Conservation (phyloP, 2,888 invertebrate species). For the Rhamnusium bicolor region DNA sequence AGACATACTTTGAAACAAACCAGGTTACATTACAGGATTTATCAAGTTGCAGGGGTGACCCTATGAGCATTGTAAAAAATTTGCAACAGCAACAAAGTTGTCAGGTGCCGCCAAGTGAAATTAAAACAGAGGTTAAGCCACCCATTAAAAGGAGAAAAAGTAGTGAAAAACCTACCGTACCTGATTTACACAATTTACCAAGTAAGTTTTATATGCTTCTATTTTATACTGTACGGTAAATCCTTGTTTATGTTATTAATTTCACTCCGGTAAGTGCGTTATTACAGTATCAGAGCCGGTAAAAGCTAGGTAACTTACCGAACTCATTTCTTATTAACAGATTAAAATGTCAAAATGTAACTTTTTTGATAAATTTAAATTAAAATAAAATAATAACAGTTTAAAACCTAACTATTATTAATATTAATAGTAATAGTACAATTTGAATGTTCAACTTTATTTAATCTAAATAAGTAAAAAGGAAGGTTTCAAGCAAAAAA, state of each 20-base stretch:
- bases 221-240: not conserved
- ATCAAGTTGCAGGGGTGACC: constrained; percentile 82
- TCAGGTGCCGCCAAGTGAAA: constrained; percentile 63
- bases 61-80: constrained; percentile 85
- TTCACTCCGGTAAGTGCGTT: not conserved
- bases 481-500: too few relatives aligned
- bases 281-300: too few relatives aligned
- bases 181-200: constrained; percentile 51
- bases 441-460: too few relatives aligned
- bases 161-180: constrained; percentile 74
- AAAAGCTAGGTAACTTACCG: too few relatives aligned
- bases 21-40: constrained; percentile 80
- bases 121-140: constrained; percentile 68
- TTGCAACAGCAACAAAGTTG: constrained; percentile 70
- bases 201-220: constrained; percentile 44
- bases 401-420: too few relatives aligned
- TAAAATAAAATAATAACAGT: too few relatives aligned
- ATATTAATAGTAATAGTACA: too few relatives aligned
- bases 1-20: constrained; percentile 79
- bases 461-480: too few relatives aligned
- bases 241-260: not conserved
- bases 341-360: too few relatives aligned
- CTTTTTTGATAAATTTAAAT: too few relatives aligned
- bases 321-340: too few relatives aligned
- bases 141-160: constrained; percentile 74